Conservation (phyloP, 2,113 vertebrate species). For the Microcebus jonahi region DNA sequence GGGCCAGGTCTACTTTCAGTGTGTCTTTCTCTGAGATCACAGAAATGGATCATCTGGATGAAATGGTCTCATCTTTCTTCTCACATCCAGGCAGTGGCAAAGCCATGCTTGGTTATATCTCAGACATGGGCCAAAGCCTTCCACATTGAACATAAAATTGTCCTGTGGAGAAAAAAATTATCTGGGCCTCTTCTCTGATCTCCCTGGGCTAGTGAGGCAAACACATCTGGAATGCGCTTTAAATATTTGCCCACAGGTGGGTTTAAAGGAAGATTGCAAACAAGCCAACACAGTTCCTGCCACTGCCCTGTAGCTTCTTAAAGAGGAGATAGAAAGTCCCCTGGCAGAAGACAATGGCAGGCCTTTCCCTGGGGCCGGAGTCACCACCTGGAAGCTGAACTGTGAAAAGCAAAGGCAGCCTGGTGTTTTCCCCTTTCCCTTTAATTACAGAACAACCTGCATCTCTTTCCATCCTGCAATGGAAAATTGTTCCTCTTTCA, state of each 20-base stretch:
- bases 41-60: background rate
- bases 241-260: background rate
- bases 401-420: background rate
- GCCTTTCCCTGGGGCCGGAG: background rate
- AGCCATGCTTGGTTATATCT: background rate
- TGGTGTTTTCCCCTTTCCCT: background rate
- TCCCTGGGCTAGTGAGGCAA: background rate
- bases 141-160: background rate
- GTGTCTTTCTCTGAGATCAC: background rate
- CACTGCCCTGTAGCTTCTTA: background rate
- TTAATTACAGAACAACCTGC: slow-evolving; percentile 72
- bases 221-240: background rate
- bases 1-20: background rate
- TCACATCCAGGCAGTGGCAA: background rate
- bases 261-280: background rate
- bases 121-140: background rate
- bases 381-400: background rate
- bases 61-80: background rate
- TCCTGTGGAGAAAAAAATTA: background rate
- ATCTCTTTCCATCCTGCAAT: slow-evolving; percentile 78
- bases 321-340: background rate
- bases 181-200: background rate
- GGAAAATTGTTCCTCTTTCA: slow-evolving; percentile 77
- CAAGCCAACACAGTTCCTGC: background rate
- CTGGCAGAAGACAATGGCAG: background rate